Evolutionary conservation across 2,113 vertebrate species (phyloP).

Genomic region (Callithrix jacchus): DNA sequence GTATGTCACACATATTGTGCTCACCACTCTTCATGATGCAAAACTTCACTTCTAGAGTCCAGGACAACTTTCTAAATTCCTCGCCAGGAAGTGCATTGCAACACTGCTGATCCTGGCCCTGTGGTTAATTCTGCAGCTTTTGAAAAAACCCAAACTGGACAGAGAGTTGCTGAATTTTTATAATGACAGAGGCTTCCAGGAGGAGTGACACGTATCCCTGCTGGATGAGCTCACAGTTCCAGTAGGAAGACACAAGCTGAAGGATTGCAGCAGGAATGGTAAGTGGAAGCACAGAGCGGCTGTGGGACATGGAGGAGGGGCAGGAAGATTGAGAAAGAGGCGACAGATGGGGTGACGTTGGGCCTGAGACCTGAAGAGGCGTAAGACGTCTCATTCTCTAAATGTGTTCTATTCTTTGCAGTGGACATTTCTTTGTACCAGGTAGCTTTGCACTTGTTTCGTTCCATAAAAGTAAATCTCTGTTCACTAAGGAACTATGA

Average conservation of each 20-base stretch:
- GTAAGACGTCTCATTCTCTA: background rate
- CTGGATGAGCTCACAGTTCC: background rate
- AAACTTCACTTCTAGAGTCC: background rate
- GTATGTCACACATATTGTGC: fast-evolving
- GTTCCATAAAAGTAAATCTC: background rate
- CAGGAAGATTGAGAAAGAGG: background rate
- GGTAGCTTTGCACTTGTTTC: background rate
- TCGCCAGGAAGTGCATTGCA: background rate
- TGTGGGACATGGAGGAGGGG: fast-evolving
- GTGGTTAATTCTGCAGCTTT: background rate
- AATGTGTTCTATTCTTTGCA: background rate
- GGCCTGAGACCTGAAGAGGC: background rate
- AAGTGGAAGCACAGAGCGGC: fast-evolving
- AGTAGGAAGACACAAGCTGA: background rate
- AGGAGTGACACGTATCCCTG: background rate
- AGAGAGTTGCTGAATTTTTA: background rate
- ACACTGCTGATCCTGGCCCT: background rate
- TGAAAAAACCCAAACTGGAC: background rate
- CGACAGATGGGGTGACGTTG: background rate
- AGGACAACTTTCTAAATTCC: background rate
- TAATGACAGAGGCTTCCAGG: too few species aligned
- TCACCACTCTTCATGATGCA: background rate
- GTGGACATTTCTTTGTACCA: background rate
- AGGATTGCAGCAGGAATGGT: fast-evolving
- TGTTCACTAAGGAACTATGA: background rate